Evolutionary conservation across 2,888 invertebrate species (phyloP), one percentile per base, ranked within the genome.

Genomic region (Sussaba pulchella): DNA sequence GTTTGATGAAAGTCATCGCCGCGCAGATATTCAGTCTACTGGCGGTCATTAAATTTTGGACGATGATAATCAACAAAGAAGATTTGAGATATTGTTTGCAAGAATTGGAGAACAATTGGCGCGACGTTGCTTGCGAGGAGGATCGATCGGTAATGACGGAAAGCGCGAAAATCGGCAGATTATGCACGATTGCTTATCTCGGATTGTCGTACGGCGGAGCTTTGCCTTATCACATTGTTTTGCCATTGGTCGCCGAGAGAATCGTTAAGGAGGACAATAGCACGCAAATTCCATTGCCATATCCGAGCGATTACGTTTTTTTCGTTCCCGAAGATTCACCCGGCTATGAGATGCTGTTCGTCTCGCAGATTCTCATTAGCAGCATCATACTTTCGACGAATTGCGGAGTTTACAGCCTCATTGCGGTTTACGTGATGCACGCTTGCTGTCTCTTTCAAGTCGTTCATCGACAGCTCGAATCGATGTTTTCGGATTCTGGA

Each of bases 1-100:
- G 85, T 21, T 82, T 89, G 14, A 91, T 91, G 90, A 91, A 91
- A 61, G 86, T 88, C 26, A 88, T 88, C 47, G 88, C 86, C 1
- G 86, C 88, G 2, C 86, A 90, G 76, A 87, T 90, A 0, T 91
- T 91, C 74, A 89, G 88, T 19, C 79, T 88, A 0, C 67, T 91
- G n/a, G 91, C 88, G 5, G 79, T 91, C 0, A 84, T 89, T 1
- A 91, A 91, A 67, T 91, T 90, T 76, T 91, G 87, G 88, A 88
- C 88, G 0, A 82, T 91, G 74, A 87, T 90, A 9, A 80, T 90
- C 10, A 89, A 89, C n/a, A 89, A 87, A 17, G 75, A 84, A 2
- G 84, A 85, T 2, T 87, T 91, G 4, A 73, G 86, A 24, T 82
- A 80, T 39, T 91, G 89, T 43, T 71, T 91, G 10, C 76, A 83